Percentiles rank a stretch among this genome's conserved stretches.
These are phyloP conservation scores for Xestobium rufovillosum DNA, from an alignment of 2,888 invertebrate species.

Conservation along the genomic window DNA sequence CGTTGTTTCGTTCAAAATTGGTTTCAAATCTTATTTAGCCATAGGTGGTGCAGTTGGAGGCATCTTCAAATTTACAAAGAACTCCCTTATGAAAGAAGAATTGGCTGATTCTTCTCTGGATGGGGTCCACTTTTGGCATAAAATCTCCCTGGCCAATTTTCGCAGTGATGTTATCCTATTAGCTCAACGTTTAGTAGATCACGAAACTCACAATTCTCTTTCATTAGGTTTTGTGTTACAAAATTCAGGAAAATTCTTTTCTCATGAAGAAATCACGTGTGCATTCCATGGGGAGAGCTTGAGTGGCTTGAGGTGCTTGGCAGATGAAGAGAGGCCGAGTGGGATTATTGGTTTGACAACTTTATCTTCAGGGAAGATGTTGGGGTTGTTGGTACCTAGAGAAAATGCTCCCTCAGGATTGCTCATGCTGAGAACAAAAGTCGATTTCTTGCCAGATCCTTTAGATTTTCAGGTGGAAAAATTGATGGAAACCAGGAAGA, in stretches of 20 bases:
- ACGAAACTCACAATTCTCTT: conserved; percentile 30
- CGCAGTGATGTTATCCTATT: conserved; percentile 44
- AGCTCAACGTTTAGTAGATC: conserved; percentile 36
- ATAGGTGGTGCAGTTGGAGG: conserved; percentile 32
- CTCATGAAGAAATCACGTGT: conserved; percentile 39
- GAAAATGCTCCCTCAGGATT: conserved; percentile 25
- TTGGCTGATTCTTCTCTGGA: conserved; percentile 31
- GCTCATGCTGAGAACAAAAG: conserved; percentile 32
- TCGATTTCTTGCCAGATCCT: conserved; percentile 33
- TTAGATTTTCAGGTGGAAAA: conserved; percentile 30
- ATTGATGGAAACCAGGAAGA: conserved; percentile 29
- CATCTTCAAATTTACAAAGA: conserved; percentile 33
- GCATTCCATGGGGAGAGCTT: conserved; percentile 31
- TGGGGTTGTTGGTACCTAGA: conserved; percentile 35
- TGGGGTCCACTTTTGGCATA: conserved; percentile 35
- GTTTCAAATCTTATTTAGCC: conserved; percentile 37
- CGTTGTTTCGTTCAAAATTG: conserved; percentile 36
- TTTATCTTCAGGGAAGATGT: conserved; percentile 29
- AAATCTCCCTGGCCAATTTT: conserved; percentile 40
- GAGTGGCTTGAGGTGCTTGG: conserved; percentile 33
- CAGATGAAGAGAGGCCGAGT: conserved; percentile 25
- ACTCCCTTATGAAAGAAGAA: conserved; percentile 25
- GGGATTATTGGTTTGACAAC: conserved; percentile 33
- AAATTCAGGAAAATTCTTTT: conserved; percentile 34
- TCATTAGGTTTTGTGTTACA: conserved; percentile 35